Conservation (phyloP, 1,140 invertebrate species). For the Grapholita molesta region DNA sequence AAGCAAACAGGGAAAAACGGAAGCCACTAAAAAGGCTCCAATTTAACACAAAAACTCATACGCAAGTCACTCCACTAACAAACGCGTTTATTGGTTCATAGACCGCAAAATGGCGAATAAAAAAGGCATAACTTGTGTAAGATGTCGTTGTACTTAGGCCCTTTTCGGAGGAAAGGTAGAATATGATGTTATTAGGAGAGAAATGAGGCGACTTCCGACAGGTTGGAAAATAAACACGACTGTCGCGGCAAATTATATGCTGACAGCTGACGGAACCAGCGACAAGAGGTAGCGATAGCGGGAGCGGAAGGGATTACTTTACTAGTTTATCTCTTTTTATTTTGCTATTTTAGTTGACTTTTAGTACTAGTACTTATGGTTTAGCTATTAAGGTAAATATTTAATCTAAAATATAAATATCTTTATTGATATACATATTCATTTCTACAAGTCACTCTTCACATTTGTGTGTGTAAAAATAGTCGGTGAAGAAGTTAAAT, state of each 20-base stretch:
- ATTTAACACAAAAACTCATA: constrained; percentile 6
- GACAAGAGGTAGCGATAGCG: constrained; percentile 11
- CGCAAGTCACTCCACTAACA: constrained; percentile 39
- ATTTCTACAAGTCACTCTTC: too few species aligned
- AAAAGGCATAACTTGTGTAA: neutral
- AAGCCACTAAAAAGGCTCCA: constrained; percentile 16
- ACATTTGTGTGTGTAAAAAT: too few species aligned
- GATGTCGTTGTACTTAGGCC: neutral
- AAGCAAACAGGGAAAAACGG: constrained; percentile 14
- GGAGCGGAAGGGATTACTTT: neutral
- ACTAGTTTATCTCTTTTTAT: too few species aligned
- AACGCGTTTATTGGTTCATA: neutral
- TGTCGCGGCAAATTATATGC: constrained; percentile 52
- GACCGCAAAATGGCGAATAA: neutral
- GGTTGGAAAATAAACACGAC: constrained; percentile 55
- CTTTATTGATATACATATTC: too few species aligned
- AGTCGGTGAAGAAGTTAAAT: too few species aligned
- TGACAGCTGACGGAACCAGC: constrained; percentile 13
- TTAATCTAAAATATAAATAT: too few species aligned
- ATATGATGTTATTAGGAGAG: constrained; percentile 52
- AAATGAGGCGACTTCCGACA: constrained; percentile 49
- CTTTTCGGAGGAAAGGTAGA: constrained; percentile 24
- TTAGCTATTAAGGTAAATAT: too few species aligned
- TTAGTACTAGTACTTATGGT: too few species aligned
- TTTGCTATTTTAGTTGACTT: too few species aligned